Percentiles rank a stretch among this genome's conserved stretches.
phyloP scores from a whole-genome alignment of 2,888 invertebrate species.

The Eupithecia tripunctaria region DNA sequence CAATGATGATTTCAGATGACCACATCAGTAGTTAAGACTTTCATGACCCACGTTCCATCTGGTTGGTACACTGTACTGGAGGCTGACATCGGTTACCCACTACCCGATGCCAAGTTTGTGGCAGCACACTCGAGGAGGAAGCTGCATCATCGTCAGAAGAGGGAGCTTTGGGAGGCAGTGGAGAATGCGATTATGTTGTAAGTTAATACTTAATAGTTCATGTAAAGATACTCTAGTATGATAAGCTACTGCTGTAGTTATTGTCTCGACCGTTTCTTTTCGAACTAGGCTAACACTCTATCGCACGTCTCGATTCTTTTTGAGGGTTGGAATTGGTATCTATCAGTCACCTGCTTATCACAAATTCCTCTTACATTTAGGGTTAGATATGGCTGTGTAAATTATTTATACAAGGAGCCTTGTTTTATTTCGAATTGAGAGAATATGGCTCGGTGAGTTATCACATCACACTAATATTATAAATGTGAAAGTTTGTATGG shows the following conservation, averaged over 20 bases:
- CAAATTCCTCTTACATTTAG: no score
- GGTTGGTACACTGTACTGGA: slow-evolving; percentile 85
- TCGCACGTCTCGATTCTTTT: no score
- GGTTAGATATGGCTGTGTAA: no score
- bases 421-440: no score
- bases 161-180: slow-evolving; percentile 81
- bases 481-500: no score
- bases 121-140: slow-evolving; percentile 60
- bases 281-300: neutral
- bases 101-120: slow-evolving; percentile 76
- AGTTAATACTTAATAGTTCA: no score
- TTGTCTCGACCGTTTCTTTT: neutral
- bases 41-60: slow-evolving; percentile 82
- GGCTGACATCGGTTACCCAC: slow-evolving; percentile 83
- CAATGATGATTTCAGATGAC: slow-evolving; percentile 72
- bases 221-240: neutral
- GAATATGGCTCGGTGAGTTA: no score
- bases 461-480: no score
- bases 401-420: no score
- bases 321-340: no score
- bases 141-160: slow-evolving; percentile 75
- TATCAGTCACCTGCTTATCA: no score
- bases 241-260: neutral
- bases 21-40: slow-evolving; percentile 82
- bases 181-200: slow-evolving; percentile 74